Base-by-base conservation (phyloP, 2,888 invertebrate genomes). In the Plagodis dolabraria region DNA sequence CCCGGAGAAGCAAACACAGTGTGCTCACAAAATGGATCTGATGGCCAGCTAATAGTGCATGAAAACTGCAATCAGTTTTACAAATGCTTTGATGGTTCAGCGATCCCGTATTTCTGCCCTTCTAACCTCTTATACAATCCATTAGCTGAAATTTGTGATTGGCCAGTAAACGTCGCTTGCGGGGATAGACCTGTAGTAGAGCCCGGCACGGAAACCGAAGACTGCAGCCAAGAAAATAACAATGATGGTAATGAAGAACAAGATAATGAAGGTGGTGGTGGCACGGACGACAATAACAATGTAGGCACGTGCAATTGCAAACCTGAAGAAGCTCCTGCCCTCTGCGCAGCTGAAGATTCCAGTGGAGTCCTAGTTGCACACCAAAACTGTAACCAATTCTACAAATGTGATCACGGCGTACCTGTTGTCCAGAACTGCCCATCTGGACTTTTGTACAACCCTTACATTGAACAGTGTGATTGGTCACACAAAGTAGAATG, bases 361-460 rank as follows among this genome's bases (percentile, higher is more conserved):
- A 76, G 77, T 0, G 73, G 77, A 8, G 45, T 68, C 5, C 64
- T 80, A 0, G 66, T 83, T 0, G 80, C 79, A 36, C 76, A 82
- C 34, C 76, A 81, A 60, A 73, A 76, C 52, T 83, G 83, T 57
- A 77, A 79, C 53, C 69, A 79, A 52, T 84, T 77, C 67, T 83
- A 82, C 63, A 68, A 71, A 34, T 83, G 83, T 10, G 57, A 49
- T 7, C 43, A 69, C 2, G 80, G 83, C 0, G 47, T 33, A 9
- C 77, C 82, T 0, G 71, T 81, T 0, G 64, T 67, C 0, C n/a
- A 71, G 0, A 57, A 43, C 6, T 84, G 84, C 49, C 64, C 63
- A 5, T 36, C 36, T 7, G 65, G 53, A 22, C 72, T 82, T 0
- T 43, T 78, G 0, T 84, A 74, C 54, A 78, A 83, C 44, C 74